These are phyloP conservation scores for Kryptolebias marmoratus DNA, from an alignment of 2,113 vertebrate species.

Conservation along the genomic window DNA sequence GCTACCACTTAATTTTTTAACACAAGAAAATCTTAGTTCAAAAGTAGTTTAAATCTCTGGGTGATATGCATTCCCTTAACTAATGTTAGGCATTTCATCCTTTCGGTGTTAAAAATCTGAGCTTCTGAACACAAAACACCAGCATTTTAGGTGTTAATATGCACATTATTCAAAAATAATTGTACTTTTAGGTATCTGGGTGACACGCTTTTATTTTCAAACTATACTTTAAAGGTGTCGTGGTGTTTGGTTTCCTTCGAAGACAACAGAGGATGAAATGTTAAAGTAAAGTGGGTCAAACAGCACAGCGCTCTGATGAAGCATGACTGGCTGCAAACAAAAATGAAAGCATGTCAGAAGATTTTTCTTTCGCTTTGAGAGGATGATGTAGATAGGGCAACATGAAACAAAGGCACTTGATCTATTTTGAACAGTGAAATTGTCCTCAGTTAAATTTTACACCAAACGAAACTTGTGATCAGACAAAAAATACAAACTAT, in stretches of 20 bases:
- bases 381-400: conserved; percentile 48
- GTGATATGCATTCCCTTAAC: no score
- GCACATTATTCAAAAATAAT: no score
- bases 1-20: no score
- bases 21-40: no score
- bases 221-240: conserved; percentile 8
- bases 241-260: conserved; percentile 41
- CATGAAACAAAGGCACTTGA: conserved; percentile 24
- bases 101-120: no score
- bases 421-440: conserved; percentile 47
- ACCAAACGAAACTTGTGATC: conserved; percentile 7
- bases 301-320: conserved; percentile 63
- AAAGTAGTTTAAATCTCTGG: no score
- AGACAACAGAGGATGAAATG: conserved; percentile 52
- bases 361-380: conserved; percentile 55
- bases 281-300: conserved; percentile 73
- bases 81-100: no score
- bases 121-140: no score
- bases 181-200: neutral
- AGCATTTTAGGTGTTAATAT: no score
- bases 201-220: conserved; percentile 1
- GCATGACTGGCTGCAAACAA: conserved; percentile 65
- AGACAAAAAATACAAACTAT: neutral
- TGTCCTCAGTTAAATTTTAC: conserved; percentile 23
- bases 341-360: conserved; percentile 43